Base-by-base conservation (phyloP, 1,140 invertebrate genomes). In the Pogonus chalceus region DNA sequence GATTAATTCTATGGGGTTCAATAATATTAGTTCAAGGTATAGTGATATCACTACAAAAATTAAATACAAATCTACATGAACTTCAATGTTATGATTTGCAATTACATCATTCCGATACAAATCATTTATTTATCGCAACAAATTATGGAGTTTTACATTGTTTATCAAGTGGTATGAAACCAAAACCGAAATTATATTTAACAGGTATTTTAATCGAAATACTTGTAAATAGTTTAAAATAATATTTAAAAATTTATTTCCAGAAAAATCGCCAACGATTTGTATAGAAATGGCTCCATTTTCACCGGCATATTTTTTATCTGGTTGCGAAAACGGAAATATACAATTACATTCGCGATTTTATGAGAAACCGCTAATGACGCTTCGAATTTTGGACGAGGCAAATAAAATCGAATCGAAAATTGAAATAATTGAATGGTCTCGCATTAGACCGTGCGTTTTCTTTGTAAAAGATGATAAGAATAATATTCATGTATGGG, bases 91-190 rank as follows among this genome's bases (percentile, higher is more conserved):
- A 60, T 7, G 65, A 69, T 49, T 55, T 65, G 46, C 53, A 54
- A 31, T 4, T 68, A n/a, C 57, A 54, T 49, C 51, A 43, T 2
- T 46, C 49, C n/a, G 61, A 62, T 55, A 51, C 60, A 9, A 64
- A 57, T 57, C 56, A 64, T 39, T 53, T 66, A 20, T 68, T 62
- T 43, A 57, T 70, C 47, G 61, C 65, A 2, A 69, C 67, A 0
- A 69, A 67, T 58, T 62, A 62, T 52, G 67, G 66, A 10, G 59
- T 70, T 16, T 26, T 70, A 18, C 66, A 67, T 54, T 63, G 57
- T 50, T 53, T 59, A 7, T 35, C 61, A n/a, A 64, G 58, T 22
- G 60, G 61, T 14, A 53, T 52, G 1, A 64, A 61, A 56, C 53
- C 50, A 24, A 60, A 52, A 35, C 59, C 60, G 2, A 62, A 62